These are phyloP conservation scores for Eupithecia inturbata DNA, from an alignment of 2,888 invertebrate genomes.

Conservation along the genomic window DNA sequence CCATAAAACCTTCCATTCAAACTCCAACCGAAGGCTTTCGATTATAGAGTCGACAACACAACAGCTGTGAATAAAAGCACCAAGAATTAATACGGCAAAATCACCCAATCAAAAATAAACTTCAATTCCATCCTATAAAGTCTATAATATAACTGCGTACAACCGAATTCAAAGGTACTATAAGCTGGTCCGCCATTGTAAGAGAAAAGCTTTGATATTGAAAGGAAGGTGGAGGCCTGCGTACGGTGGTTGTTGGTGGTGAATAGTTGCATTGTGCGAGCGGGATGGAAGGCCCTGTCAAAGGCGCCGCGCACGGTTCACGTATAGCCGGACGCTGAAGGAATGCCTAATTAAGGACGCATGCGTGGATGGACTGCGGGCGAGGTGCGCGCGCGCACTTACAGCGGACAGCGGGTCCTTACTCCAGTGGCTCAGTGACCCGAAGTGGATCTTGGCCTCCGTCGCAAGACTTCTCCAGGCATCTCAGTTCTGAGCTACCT, in stretches of 20 bases:
- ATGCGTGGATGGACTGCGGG: slow-evolving; percentile 78
- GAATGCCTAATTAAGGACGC: slow-evolving; percentile 84
- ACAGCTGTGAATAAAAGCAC: slow-evolving; percentile 43
- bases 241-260: slow-evolving; percentile 55
- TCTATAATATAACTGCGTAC: neutral
- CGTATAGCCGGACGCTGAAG: slow-evolving; percentile 78
- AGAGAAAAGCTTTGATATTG: slow-evolving; percentile 71
- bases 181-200: slow-evolving; percentile 53
- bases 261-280: slow-evolving; percentile 81
- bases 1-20: slow-evolving; percentile 38
- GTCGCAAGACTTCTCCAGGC: no score
- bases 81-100: neutral
- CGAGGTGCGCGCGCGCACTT: slow-evolving; percentile 41
- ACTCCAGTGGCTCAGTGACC: neutral
- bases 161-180: slow-evolving; percentile 43
- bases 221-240: slow-evolving; percentile 60
- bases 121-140: neutral
- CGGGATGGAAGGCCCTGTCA: slow-evolving; percentile 65
- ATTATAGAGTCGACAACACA: slow-evolving; percentile 41
- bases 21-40: slow-evolving; percentile 40
- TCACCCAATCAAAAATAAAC: neutral
- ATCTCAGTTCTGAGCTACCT: no score
- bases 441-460: neutral
- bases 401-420: slow-evolving; percentile 36
- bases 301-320: slow-evolving; percentile 76